Evolutionary conservation across 2,797 vertebrate species (phyloP).

Genomic region (Hapalemur alaotrensis): DNA sequence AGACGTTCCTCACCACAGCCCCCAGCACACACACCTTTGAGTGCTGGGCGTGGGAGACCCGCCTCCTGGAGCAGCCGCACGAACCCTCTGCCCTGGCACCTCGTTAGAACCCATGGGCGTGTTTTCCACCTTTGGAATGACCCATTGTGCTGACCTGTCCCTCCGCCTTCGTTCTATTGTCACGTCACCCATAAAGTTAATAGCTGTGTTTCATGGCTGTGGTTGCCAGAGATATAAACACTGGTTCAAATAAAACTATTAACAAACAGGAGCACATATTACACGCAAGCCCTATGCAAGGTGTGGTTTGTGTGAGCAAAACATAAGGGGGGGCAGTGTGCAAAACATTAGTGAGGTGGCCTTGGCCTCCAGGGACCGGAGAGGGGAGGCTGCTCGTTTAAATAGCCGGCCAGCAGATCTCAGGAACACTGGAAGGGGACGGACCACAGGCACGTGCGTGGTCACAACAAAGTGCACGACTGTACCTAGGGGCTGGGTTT

Average conservation of each 20-base stretch:
- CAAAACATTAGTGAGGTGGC: not conserved
- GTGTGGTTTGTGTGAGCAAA: not conserved
- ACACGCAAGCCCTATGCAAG: fast-evolving
- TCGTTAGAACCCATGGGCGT: not conserved
- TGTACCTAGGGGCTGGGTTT: not conserved
- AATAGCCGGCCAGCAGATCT: not conserved
- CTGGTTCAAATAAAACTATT: not conserved
- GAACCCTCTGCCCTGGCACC: not conserved
- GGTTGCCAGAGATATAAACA: not conserved
- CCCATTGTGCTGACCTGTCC: not conserved
- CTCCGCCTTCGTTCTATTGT: not conserved
- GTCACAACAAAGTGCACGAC: not conserved
- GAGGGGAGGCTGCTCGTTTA: not conserved
- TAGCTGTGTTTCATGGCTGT: not conserved
- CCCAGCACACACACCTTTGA: too few species aligned
- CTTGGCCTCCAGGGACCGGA: not conserved
- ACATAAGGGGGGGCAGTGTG: not conserved
- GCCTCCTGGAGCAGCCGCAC: not conserved
- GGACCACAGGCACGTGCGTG: fast-evolving
- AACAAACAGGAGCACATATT: not conserved
- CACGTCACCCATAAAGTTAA: not conserved
- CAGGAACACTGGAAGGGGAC: not conserved
- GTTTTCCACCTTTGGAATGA: not conserved
- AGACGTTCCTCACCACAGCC: not conserved
- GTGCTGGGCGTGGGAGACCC: not conserved